These are phyloP conservation scores for Sarcophaga bullata DNA, from an alignment of 1,140 invertebrate species.

Conservation along the genomic window DNA sequence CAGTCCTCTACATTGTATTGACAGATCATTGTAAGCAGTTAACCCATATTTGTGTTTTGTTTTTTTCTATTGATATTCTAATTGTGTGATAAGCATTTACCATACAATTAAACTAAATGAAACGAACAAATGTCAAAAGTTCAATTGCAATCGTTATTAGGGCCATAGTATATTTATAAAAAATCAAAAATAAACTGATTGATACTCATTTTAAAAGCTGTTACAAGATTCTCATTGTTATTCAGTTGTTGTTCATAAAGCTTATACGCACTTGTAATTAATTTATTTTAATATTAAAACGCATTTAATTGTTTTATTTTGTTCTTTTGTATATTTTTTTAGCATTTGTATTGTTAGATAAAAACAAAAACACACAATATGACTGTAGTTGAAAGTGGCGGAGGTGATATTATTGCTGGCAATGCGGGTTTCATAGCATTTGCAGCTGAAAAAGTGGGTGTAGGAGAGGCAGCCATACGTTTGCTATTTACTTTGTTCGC, in stretches of 20 bases:
- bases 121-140: neutral
- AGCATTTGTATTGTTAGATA: neutral
- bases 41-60: neutral
- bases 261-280: too few species aligned
- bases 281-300: neutral
- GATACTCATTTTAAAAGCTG: neutral
- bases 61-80: neutral
- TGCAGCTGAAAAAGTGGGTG: constrained; percentile 65
- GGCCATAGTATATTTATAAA: neutral
- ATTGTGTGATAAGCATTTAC: neutral
- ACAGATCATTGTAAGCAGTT: neutral
- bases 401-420: neutral
- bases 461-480: constrained; percentile 72
- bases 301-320: constrained; percentile 8
- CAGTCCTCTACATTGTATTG: neutral
- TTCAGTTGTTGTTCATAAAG: too few species aligned
- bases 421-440: constrained; percentile 30
- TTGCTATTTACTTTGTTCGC: constrained; percentile 76
- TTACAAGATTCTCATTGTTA: neutral
- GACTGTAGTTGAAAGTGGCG: constrained; percentile 2
- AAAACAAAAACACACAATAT: neutral
- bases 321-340: neutral
- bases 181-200: neutral
- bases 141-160: neutral
- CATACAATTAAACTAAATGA: neutral